phyloP scores from a whole-genome alignment of 2,888 invertebrate species.

The Boloria selene region DNA sequence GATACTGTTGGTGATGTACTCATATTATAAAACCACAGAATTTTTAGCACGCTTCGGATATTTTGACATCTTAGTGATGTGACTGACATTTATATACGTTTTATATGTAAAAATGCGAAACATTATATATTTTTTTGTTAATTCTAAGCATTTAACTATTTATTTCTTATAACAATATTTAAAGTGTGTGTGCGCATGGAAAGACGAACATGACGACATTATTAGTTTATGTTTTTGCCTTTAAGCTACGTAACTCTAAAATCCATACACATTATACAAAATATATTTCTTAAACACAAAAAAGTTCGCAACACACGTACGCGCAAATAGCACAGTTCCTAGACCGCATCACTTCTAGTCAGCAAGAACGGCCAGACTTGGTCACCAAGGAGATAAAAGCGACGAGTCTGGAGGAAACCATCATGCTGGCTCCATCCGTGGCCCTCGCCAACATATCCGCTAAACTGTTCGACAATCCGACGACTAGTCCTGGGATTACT shows the following conservation, averaged over 20 bases:
- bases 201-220: too few relatives aligned
- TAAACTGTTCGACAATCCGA: conserved; percentile 68
- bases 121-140: too few relatives aligned
- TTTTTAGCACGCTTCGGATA: too few relatives aligned
- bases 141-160: too few relatives aligned
- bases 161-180: too few relatives aligned
- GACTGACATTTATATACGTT: too few relatives aligned
- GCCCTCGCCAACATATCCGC: conserved; percentile 59
- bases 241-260: neutral
- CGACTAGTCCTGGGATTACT: conserved; percentile 67
- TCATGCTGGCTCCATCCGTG: conserved; percentile 60
- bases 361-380: conserved; percentile 64
- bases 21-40: too few relatives aligned
- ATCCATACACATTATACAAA: neutral
- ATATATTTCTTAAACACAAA: neutral
- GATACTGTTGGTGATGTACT: too few relatives aligned
- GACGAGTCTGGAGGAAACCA: conserved; percentile 63
- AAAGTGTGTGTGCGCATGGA: too few relatives aligned
- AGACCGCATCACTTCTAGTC: conserved; percentile 85
- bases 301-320: conserved; percentile 90
- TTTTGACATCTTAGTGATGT: too few relatives aligned
- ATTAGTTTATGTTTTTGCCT: too few relatives aligned
- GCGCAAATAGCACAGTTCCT: conserved; percentile 88
- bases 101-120: too few relatives aligned
- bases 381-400: conserved; percentile 56